Base-by-base conservation (phyloP, 2,113 vertebrate species). In the Cyphotilapia sp. region DNA sequence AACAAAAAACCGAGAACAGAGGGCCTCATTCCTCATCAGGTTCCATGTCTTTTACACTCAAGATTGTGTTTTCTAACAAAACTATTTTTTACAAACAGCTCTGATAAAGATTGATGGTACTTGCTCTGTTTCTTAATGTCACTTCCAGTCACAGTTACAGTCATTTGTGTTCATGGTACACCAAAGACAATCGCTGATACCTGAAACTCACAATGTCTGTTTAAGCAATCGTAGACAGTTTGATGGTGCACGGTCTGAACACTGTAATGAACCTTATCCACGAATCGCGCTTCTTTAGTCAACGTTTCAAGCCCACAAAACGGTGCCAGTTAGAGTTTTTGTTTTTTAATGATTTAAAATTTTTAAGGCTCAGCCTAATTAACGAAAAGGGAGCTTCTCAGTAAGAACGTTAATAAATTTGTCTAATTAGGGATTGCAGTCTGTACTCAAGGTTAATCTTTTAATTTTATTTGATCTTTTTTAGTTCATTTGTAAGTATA, bases 121-220 rank as follows among this genome's bases (percentile, higher is more conserved):
- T 80, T 51, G 40, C 35, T 83, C 29, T 56, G 24, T 76, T 59
- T 42, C 24, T 78, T 13, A 40, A 33, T 17, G 5, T 29, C 19
- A 27, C 49, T 61, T 27, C 24, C 14, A 19, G 27, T 83, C 63
- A 56, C 40, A 49, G 29, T 82, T 42, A 2, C 17, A 49, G 31
- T 71, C 56, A 29, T 74, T 53, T 38, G 24, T 81, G 22, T 88
- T 81, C 4, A 35, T 51, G 61, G 53, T 61, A 91, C 92, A 86
- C 93, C 93, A 92, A 92, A 94, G 90, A 93, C 63, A 40, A 84
- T 93, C 83, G 84, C 66, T 33, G 24, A 49, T 49, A 83, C n/a
- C 24, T 49, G 84, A 85, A 57, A 66, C 56, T 51, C 31, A 40
- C 16, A 61, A 1, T 3, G 22, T 80, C 56, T 53, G 71, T 91